These are phyloP conservation scores for Stigmatopora argus DNA, from an alignment of 2,113 vertebrate species.

Conservation along the genomic window DNA sequence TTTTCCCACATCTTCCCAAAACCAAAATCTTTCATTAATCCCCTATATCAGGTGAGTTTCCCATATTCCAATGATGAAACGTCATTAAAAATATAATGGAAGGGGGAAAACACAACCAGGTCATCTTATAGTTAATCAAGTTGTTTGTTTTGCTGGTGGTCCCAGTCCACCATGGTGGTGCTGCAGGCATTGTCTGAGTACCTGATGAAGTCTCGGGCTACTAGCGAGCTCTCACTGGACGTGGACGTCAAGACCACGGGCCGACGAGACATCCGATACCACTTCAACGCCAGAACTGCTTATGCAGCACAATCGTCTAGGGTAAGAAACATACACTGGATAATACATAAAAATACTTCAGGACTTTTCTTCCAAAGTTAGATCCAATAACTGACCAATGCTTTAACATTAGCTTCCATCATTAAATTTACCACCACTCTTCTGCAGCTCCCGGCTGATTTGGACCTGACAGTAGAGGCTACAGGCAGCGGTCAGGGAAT, in stretches of 20 bases:
- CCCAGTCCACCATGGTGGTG: slow-evolving; percentile 72
- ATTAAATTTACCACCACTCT: not conserved
- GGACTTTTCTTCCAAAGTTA: not conserved
- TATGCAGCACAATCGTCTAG: slow-evolving; percentile 57
- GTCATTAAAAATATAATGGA: not conserved
- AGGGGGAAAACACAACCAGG: not conserved
- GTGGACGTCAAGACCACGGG: slow-evolving; percentile 58
- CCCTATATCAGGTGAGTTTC: too few species aligned
- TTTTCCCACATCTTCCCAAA: too few species aligned
- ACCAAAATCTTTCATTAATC: too few species aligned
- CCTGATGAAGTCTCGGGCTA: slow-evolving; percentile 41
- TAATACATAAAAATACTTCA: not conserved
- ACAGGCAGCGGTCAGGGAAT: slow-evolving; percentile 73
- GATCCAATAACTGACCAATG: not conserved
- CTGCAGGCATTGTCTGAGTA: slow-evolving; percentile 72
- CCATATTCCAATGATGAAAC: too few species aligned
- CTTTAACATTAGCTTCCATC: not conserved
- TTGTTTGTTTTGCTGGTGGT: not conserved
- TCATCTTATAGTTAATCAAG: not conserved
- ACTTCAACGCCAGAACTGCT: slow-evolving; percentile 48
- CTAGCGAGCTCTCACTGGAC: slow-evolving; percentile 35
- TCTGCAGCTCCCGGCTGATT: slow-evolving; percentile 53
- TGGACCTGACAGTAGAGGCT: slow-evolving; percentile 68
- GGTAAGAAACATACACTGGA: slow-evolving; percentile 31
- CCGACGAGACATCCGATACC: slow-evolving; percentile 50